phyloP scores from a whole-genome alignment of 2,888 invertebrate genomes.

The Carpatolechia fugitivella region DNA sequence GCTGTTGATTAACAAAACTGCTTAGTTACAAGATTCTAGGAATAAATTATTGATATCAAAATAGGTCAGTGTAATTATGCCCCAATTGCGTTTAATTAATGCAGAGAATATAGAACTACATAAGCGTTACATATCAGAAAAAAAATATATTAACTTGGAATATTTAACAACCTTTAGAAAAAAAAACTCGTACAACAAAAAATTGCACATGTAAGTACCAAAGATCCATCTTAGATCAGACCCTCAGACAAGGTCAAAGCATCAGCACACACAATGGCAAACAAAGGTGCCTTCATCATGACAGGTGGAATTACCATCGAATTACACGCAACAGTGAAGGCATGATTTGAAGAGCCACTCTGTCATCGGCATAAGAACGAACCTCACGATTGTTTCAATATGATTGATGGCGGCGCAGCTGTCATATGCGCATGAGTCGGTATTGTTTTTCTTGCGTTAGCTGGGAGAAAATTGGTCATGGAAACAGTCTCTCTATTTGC shows the following conservation, averaged over 20 bases:
- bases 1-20: too few species aligned
- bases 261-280: not conserved
- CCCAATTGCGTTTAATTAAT: too few species aligned
- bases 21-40: too few species aligned
- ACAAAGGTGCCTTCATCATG: not conserved
- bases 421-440: not conserved
- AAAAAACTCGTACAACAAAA: too few species aligned
- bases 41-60: too few species aligned
- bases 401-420: not conserved
- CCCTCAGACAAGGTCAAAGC: not conserved
- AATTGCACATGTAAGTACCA: not conserved
- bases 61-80: too few species aligned
- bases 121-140: too few species aligned
- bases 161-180: too few species aligned
- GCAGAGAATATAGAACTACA: too few species aligned
- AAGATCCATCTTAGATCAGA: not conserved
- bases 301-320: not conserved
- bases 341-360: not conserved
- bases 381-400: conserved; percentile 4
- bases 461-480: too few species aligned
- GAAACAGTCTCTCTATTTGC: too few species aligned
- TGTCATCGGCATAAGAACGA: not conserved
- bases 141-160: too few species aligned
- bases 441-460: not conserved
- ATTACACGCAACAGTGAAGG: not conserved